A percentile compares a stretch with the other conserved stretches of the same genome.
These are phyloP conservation scores for Scaptomyza cyrtandrae DNA, from an alignment of 2,888 invertebrate genomes.

Conservation along the genomic window DNA sequence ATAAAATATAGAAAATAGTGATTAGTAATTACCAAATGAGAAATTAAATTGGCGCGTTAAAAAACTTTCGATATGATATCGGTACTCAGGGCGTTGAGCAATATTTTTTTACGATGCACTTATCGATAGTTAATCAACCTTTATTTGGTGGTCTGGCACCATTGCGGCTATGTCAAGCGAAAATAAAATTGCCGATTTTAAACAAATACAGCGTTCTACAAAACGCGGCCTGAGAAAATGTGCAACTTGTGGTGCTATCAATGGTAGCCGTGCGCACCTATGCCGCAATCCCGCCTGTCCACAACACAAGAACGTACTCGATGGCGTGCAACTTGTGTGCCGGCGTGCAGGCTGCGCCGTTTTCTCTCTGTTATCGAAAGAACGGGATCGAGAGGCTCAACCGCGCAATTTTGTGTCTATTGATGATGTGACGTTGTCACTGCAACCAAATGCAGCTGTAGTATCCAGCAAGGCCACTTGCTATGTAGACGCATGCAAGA, in stretches of 20 bases:
- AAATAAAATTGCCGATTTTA: slow-evolving; percentile 25
- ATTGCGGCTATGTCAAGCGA: slow-evolving; percentile 14
- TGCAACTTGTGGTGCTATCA: slow-evolving; percentile 90
- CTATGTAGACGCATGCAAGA: slow-evolving; percentile 78
- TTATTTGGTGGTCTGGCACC: slow-evolving; percentile 15
- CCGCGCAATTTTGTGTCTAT: slow-evolving; percentile 90
- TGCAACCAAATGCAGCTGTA: slow-evolving; percentile 82
- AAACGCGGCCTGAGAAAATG: slow-evolving; percentile 90
- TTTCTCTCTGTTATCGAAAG: slow-evolving; percentile 89
- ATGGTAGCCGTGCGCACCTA: slow-evolving; percentile 88
- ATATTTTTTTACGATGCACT: accelerated
- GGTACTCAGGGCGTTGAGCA: not conserved
- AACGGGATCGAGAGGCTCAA: slow-evolving; percentile 87
- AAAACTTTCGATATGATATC: not conserved
- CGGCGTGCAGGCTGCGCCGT: slow-evolving; percentile 86
- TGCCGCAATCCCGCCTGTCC: slow-evolving; percentile 77
- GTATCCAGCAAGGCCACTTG: slow-evolving; percentile 79
- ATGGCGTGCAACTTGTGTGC: slow-evolving; percentile 86
- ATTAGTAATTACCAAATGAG: no score
- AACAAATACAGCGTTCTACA: slow-evolving; percentile 42
- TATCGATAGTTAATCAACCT: slow-evolving; percentile 1
- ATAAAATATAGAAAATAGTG: no score
- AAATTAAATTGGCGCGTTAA: not conserved
- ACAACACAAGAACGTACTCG: slow-evolving; percentile 74
- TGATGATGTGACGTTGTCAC: slow-evolving; percentile 83